Evolutionary conservation across 2,113 vertebrate species (phyloP), one percentile per base, ranked within the genome.

Genomic region (Tachysurus vachellii): DNA sequence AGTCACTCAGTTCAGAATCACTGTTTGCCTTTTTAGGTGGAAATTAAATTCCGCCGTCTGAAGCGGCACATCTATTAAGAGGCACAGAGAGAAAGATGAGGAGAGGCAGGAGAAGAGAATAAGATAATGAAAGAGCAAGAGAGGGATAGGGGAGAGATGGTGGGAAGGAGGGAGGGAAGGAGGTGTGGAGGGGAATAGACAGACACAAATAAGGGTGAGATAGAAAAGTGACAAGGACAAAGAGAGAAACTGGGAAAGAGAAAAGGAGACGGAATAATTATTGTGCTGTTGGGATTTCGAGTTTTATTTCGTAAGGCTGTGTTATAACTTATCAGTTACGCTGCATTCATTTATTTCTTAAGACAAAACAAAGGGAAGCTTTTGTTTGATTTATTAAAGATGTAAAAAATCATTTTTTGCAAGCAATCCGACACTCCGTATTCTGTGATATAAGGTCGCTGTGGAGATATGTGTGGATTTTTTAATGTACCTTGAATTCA

Each of bases 21-120:
- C 81, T 75, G 75, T 87, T 87, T 84, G 81, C 81, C 31, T 84
- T 84, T 83, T 42, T 76, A 57, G 70, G 36, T 31, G 57, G n/a
- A 75, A 89, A 88, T 88, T 79, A 83, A 91, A 90, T 91, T 86
- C 75, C 36, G 84, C 79, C 88, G 90, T 91, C 84, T 89, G 92
- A 92, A 91, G 88, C 83, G 88, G 91, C 81, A 13, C 92, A 91
- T 93, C 93, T 85, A 75, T 89, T 89, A 77, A 62, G 80, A 62
- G 71, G 73, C 44, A 75, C 47, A 16, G 85, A 77, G 31, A 61
- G 87, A 42, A 31, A 64, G 73, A 89, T 89, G 88, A 89, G 89
- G 28, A 81, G 71, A 82, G 86, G 90, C 90, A 89, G 88, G 56
- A 36, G 53, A 26, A 89, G 89, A 88, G 90, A 89, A 93, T 93